phyloP scores from a whole-genome alignment of 2,888 invertebrate genomes.

The Acleris emargana region DNA sequence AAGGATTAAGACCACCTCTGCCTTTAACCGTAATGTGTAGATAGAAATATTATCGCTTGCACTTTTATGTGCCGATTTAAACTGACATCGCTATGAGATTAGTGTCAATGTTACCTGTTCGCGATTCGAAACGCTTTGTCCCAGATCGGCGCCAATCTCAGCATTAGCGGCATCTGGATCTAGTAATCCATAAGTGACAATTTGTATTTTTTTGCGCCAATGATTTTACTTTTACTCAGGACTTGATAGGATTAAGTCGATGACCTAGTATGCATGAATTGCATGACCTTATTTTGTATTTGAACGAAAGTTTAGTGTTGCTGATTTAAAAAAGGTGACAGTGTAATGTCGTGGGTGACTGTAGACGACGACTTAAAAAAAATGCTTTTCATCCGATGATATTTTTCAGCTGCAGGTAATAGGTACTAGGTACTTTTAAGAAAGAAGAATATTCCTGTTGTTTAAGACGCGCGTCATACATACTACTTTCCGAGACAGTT shows the following conservation, averaged over 20 bases:
- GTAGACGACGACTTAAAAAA: constrained; percentile 25
- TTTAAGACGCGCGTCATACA: constrained; percentile 1
- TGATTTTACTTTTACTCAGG: constrained; percentile 31
- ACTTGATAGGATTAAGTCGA: constrained; percentile 34
- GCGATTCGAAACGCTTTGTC: constrained; percentile 44
- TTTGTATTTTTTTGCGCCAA: constrained; percentile 27
- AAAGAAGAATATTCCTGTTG: constrained; percentile 16
- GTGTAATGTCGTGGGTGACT: constrained; percentile 29
- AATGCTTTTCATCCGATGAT: constrained; percentile 9
- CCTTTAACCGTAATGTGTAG: constrained; percentile 61
- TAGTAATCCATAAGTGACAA: constrained; percentile 35
- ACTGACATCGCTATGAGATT: constrained; percentile 48
- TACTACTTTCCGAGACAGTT: constrained; percentile 2
- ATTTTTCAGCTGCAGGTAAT: constrained; percentile 4
- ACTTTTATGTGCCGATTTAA: constrained; percentile 51
- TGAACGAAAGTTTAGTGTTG: constrained; percentile 36
- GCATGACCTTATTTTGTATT: constrained; percentile 32
- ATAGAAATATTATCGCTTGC: constrained; percentile 48
- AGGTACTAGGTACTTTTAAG: too few relatives aligned
- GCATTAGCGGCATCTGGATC: constrained; percentile 24
- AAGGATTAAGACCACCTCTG: constrained; percentile 36
- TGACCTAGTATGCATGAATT: constrained; percentile 32
- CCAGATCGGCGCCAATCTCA: constrained; percentile 29
- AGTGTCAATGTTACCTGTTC: constrained; percentile 42
- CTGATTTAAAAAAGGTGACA: constrained; percentile 33